A percentile compares a stretch with the other conserved stretches of the same genome.
Evolutionary conservation across 2,888 invertebrate genomes (phyloP).

Genomic region (Graphium colonna): DNA sequence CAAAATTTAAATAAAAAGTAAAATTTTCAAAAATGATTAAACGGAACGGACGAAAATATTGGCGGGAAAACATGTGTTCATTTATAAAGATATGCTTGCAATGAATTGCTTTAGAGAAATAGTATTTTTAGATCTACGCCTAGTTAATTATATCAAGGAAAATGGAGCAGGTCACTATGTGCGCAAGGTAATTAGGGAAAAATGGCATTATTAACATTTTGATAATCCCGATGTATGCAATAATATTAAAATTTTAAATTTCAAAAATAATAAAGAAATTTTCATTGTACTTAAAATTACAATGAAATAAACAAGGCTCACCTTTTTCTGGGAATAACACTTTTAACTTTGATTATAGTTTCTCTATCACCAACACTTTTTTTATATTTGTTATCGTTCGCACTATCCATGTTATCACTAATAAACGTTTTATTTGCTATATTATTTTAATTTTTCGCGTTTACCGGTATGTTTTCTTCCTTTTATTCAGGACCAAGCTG

Average conservation of each 20-base stretch:
- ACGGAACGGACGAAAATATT: background rate
- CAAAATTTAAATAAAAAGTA: too few relatives aligned
- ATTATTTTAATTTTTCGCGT: conserved; percentile 34
- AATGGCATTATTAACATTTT: background rate
- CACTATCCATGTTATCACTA: conserved; percentile 47
- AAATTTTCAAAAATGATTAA: background rate
- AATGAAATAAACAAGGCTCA: conserved; percentile 44
- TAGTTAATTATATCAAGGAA: conserved; percentile 57
- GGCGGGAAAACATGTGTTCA: conserved; percentile 15
- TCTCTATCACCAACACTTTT: conserved; percentile 39
- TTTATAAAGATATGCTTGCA: conserved; percentile 17
- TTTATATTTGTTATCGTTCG: conserved; percentile 54
- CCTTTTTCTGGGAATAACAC: conserved; percentile 71
- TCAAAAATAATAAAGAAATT: background rate
- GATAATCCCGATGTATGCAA: too few relatives aligned
- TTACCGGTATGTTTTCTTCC: conserved; percentile 45
- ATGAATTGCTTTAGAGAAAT: conserved; percentile 24
- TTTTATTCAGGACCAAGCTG: conserved; percentile 49
- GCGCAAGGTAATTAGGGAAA: conserved; percentile 22
- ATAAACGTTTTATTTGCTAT: conserved; percentile 34
- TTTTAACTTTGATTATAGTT: conserved; percentile 70
- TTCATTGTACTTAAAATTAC: conserved; percentile 13
- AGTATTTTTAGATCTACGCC: conserved; percentile 40
- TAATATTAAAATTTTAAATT: background rate
- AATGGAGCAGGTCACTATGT: conserved; percentile 44